Base-by-base conservation (phyloP, 2,113 vertebrate genomes). In the Syngnathus floridae region DNA sequence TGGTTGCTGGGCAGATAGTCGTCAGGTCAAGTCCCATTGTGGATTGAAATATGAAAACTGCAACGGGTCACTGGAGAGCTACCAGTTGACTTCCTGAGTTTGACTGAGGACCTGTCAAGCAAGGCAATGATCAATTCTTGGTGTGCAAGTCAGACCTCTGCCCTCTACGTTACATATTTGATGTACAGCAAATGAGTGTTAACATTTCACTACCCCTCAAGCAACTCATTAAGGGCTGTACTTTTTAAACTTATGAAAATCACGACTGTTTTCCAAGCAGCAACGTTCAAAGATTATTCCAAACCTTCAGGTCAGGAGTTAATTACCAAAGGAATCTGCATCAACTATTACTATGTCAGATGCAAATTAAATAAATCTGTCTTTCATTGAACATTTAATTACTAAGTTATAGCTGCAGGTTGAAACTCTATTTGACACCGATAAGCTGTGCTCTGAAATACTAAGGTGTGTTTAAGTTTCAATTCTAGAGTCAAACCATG, bases 281-380 rank as follows among this genome's bases (percentile, higher is more conserved):
- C 58, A 13, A 40, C 19, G 41, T 60, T 36, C 4, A 41, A 60
- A 60, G 14, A 22, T 22, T 21, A 41, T 60, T 40, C 19, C 57
- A 60, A 37, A 60, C 57, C 36, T 60, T 40, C 57, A 60, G 57
- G 37, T 60, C 37, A 60, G 57, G 37, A 41, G n/a, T 61, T 61
- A 61, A 41, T 61, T 61, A 61, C 38, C 14, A 61, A 61, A 61
- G 7, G 35, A 61, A 61, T 41, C 58, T 21, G 43, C 58, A 22
- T 7, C 4, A 40, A 41, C 58, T 13, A 41, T 41, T n/a, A 61
- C 38, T 41, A 26, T 61, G 58, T 43, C 58, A 16, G 38, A 61
- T 22, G 58, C 17, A 41, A 61, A 43, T 22, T 41, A 14, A 22
- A 14, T 41, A n/a, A 22, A 41, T n/a, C 13, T 60, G 5, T n/a